Evolutionary conservation across 2,888 invertebrate genomes (phyloP), one percentile per base, ranked within the genome.

Genomic region (Acheta domesticus): DNA sequence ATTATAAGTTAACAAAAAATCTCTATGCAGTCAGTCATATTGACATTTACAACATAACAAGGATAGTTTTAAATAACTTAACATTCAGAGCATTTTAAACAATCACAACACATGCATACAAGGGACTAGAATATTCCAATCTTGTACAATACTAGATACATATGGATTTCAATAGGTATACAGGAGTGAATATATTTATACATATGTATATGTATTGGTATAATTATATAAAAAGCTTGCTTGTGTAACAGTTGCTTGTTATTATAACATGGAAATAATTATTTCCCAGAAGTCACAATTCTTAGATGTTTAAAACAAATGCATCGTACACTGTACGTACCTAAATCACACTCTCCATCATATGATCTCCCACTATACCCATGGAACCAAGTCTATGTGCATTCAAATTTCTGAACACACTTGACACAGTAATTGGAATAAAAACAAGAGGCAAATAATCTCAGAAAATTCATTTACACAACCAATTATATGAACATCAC

Each of bases 181-280:
- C 62, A 62, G n/a, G n/a, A 62, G 62, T 14, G 62, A 19, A n/a
- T 19, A 62, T 62, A n/a, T 62, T 8, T 62, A 62, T 62, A 36
- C 36, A 36, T 62, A 62, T n/a, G 62, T 62, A 62, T 62, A 62
- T 19, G n/a, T 62, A 62, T 14, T 62, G n/a, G 62, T 62, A 62
- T 62, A 62, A 62, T 62, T 62, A 62, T 62, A 62, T 62, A 62
- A 62, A 62, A 62, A 62, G 62, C 62, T 36, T 62, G 62, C n/a
- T 62, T n/a, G 62, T 62, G 14, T 62, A 62, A 62, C 62, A 62
- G 62, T 62, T 62, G 62, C 62, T 19, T 62, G 14, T 62, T 62
- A 62, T n/a, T 62, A 62, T 62, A 62, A 62, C 62, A 62, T n/a
- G 14, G n/a, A 62, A 19, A 62, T 62, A 8, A 62, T 8, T 19